Evolutionary conservation across 2,113 vertebrate genomes (phyloP).

Genomic region (Oreochromis aureus): DNA sequence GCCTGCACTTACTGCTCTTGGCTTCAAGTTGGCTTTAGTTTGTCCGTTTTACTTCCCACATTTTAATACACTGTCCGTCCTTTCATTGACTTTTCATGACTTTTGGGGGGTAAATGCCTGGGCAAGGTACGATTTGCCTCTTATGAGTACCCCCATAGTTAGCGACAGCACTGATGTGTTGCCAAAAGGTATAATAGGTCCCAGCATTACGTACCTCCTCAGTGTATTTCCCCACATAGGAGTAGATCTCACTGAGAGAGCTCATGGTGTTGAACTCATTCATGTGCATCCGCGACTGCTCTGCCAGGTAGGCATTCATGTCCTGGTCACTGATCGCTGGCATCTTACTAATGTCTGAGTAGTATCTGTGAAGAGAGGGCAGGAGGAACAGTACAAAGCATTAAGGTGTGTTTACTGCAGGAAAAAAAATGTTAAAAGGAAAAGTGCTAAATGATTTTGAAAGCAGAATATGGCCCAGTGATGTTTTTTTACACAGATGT

Average conservation of each 20-base stretch:
- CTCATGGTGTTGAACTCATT: constrained; percentile 98
- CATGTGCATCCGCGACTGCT: constrained; percentile 98
- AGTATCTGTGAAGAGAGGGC: constrained; percentile 78
- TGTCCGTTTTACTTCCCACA: neutral
- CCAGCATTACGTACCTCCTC: constrained; percentile 84
- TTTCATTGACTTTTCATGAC: neutral
- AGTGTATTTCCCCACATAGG: constrained; percentile 96
- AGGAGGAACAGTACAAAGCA: constrained; percentile 6
- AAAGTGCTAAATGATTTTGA: neutral
- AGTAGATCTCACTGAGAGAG: constrained; percentile 96
- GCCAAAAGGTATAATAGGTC: neutral
- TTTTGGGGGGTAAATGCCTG: neutral
- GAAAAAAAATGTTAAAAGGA: neutral
- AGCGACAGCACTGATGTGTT: neutral
- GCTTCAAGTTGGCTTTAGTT: neutral
- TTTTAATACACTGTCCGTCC: neutral
- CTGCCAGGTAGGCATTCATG: constrained; percentile 97
- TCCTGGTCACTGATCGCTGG: constrained; percentile 98
- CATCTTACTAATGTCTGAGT: constrained; percentile 97
- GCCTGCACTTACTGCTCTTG: neutral
- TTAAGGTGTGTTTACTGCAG: neutral
- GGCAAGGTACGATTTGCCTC: neutral
- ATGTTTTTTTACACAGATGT: neutral
- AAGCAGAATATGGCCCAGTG: neutral
- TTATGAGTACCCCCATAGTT: neutral